Evolutionary conservation across 2,797 vertebrate genomes (phyloP).

Genomic region (Gobio occitaniae): DNA sequence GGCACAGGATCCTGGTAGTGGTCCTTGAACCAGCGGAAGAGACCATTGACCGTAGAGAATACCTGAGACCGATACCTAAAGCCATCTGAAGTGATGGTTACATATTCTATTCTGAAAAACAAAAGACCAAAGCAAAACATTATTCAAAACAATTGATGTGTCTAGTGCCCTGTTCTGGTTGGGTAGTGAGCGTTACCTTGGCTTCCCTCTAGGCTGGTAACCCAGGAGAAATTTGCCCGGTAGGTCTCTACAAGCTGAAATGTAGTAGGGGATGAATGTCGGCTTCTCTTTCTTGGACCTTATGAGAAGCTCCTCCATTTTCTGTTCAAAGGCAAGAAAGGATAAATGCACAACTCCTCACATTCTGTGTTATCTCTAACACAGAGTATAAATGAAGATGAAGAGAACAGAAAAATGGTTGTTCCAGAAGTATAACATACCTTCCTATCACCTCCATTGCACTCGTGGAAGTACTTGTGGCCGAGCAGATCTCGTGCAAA

Average conservation of each 20-base stretch:
- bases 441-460: conserved; percentile 90
- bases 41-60: conserved; percentile 94
- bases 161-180: neutral
- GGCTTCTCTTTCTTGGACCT: conserved; percentile 97
- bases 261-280: conserved; percentile 96
- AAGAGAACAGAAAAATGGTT: neutral
- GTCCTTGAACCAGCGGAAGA: conserved; percentile 99
- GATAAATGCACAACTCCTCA: neutral
- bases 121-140: neutral
- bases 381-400: conserved; percentile 18
- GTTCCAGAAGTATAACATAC: conserved; percentile 65
- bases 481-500: conserved; percentile 94
- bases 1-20: conserved; percentile 98
- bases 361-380: neutral
- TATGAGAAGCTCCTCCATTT: conserved; percentile 95
- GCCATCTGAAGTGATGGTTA: conserved; percentile 96
- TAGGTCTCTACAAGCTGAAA: conserved; percentile 95
- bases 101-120: conserved; percentile 89
- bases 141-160: neutral
- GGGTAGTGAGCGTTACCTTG: conserved; percentile 79
- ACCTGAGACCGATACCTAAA: conserved; percentile 96
- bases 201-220: conserved; percentile 98
- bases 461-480: conserved; percentile 98
- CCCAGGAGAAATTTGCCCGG: conserved; percentile 99
- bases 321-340: conserved; percentile 73